These are phyloP conservation scores for Patella pellucida DNA, from an alignment of 2,888 invertebrate species.

Conservation along the genomic window DNA sequence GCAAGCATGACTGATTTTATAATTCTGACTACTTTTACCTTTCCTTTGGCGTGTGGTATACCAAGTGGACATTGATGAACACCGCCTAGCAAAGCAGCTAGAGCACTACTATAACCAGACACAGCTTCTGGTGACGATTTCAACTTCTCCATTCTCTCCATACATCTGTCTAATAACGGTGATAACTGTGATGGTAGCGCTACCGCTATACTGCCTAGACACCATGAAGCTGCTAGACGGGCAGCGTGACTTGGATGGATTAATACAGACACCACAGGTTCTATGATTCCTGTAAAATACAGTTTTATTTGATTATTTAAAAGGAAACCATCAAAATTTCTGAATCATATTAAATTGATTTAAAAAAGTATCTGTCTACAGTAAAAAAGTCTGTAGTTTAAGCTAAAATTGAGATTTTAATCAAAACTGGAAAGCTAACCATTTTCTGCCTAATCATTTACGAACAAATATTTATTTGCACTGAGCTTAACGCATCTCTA, in stretches of 20 bases:
- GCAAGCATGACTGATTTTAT: no score
- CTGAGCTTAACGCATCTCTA: no score
- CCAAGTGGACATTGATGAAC: constrained; percentile 81
- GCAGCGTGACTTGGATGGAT: constrained; percentile 96
- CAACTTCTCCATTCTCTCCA: constrained; percentile 76
- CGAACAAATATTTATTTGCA: no score
- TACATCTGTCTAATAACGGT: constrained; percentile 85
- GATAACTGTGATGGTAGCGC: constrained; percentile 96
- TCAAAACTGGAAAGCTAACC: no score
- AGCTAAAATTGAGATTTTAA: no score
- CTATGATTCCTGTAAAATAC: constrained; percentile 77
- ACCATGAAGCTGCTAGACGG: constrained; percentile 94
- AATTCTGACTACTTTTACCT: constrained; percentile 75
- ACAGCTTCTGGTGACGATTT: constrained; percentile 83
- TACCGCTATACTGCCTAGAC: constrained; percentile 89
- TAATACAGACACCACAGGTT: constrained; percentile 85
- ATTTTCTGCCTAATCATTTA: no score
- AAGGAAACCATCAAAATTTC: not conserved
- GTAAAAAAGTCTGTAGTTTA: not conserved
- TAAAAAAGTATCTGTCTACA: not conserved
- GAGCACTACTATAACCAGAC: constrained; percentile 88
- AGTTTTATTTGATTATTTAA: not conserved
- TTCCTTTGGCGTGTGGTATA: constrained; percentile 96
- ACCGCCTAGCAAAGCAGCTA: constrained; percentile 90
- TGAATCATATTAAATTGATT: no score